These are phyloP conservation scores for Platyscapa corneri DNA, from an alignment of 1,140 invertebrate species.

Conservation along the genomic window DNA sequence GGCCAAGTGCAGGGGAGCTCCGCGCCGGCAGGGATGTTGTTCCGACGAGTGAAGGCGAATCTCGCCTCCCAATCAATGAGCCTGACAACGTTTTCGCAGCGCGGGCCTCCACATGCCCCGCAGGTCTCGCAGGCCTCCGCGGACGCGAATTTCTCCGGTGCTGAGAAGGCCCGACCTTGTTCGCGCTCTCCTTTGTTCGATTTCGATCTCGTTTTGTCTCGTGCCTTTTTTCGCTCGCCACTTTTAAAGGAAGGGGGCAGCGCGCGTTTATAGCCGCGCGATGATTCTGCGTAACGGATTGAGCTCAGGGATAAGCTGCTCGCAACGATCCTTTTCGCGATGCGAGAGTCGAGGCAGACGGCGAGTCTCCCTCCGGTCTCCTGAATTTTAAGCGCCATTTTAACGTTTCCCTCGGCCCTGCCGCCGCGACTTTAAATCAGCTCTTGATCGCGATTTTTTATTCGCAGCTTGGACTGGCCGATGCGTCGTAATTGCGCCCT, in stretches of 20 bases:
- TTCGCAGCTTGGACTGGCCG: neutral
- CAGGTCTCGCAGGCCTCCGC: neutral
- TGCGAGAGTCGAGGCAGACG: neutral
- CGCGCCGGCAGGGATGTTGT: neutral
- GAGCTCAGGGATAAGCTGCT: conserved; percentile 46
- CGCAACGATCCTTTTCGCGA: neutral
- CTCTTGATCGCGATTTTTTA: neutral
- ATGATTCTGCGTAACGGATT: conserved; percentile 53
- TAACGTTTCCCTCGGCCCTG: too few species aligned
- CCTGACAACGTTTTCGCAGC: too few species aligned
- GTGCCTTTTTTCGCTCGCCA: conserved; percentile 15
- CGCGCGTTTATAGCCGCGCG: conserved; percentile 22
- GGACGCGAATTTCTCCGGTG: conserved; percentile 16
- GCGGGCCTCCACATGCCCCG: too few species aligned
- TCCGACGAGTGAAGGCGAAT: too few species aligned
- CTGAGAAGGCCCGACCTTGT: neutral
- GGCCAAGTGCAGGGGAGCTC: conserved; percentile 67
- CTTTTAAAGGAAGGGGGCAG: neutral
- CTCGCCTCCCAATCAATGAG: too few species aligned
- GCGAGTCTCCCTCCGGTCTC: too few species aligned
- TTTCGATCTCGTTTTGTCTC: neutral
- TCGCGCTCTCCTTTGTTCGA: too few species aligned
- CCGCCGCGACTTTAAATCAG: neutral
- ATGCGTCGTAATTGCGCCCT: neutral
- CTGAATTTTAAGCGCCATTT: neutral